phyloP scores from a whole-genome alignment of 2,797 vertebrate species.

The Echiichthys vipera region DNA sequence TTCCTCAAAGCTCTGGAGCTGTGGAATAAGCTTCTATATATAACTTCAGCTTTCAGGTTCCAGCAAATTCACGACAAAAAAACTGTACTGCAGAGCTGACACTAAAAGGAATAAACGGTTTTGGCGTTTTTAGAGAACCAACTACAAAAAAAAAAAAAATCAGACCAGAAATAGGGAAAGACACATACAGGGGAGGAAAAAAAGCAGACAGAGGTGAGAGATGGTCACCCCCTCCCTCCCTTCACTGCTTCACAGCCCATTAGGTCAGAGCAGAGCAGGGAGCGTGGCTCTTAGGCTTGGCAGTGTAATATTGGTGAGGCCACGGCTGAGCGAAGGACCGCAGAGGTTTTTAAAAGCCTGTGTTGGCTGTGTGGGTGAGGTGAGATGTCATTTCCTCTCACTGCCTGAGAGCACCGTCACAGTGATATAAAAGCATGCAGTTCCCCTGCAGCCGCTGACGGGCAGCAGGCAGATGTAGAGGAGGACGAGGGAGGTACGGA shows the following conservation, averaged over 20 bases:
- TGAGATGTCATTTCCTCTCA: conserved; percentile 71
- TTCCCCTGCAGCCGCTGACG: conserved; percentile 42
- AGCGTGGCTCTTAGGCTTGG: conserved; percentile 54
- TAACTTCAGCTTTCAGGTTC: neutral
- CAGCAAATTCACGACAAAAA: neutral
- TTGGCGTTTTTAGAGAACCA: neutral
- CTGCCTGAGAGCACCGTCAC: conserved; percentile 52
- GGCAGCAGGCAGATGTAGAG: conserved; percentile 4
- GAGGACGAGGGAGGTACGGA: conserved; percentile 16
- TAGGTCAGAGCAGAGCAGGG: conserved; percentile 63
- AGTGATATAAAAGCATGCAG: conserved; percentile 61
- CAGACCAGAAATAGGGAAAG: conserved; percentile 1
- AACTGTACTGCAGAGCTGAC: accelerated
- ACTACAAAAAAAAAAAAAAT: conserved; percentile 4
- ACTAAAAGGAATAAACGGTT: neutral
- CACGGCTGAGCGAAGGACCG: conserved; percentile 44
- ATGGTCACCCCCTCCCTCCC: conserved; percentile 5
- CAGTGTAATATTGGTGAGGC: conserved; percentile 56
- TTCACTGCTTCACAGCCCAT: conserved; percentile 62
- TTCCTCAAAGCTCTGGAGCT: neutral
- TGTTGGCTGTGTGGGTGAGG: conserved; percentile 58
- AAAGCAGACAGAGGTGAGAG: conserved; percentile 33
- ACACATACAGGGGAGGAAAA: neutral
- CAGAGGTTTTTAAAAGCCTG: conserved; percentile 73
- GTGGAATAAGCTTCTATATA: neutral